A percentile compares a stretch with the other conserved stretches of the same genome.
Conservation (phyloP, 1,140 invertebrate genomes). For the Drosophila kanapiae region DNA sequence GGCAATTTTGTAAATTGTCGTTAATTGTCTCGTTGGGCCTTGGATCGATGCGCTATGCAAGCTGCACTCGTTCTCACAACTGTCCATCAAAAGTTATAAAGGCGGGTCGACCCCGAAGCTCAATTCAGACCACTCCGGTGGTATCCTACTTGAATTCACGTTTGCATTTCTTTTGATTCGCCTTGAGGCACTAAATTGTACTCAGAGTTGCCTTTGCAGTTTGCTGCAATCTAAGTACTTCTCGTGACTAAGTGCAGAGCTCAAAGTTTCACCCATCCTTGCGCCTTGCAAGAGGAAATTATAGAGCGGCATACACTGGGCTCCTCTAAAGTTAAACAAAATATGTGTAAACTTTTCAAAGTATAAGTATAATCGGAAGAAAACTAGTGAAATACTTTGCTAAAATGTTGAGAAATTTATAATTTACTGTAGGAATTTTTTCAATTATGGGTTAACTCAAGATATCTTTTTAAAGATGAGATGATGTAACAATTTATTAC, state of each 20-base stretch:
- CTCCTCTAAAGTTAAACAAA: constrained; percentile 10
- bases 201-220: constrained; percentile 11
- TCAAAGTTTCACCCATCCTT: constrained; percentile 16
- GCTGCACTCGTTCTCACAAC: constrained; percentile 68
- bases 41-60: constrained; percentile 56
- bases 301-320: constrained; percentile 2
- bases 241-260: constrained; percentile 29
- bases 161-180: constrained; percentile 34
- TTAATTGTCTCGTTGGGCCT: constrained; percentile 54
- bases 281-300: not conserved
- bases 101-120: constrained; percentile 24
- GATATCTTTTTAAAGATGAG: not conserved
- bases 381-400: not conserved
- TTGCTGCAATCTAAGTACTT: not conserved
- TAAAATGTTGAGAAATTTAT: too few relatives aligned
- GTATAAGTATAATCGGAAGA: not conserved
- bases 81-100: constrained; percentile 46
- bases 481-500: too few relatives aligned
- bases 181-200: constrained; percentile 34
- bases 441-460: not conserved
- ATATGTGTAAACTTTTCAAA: constrained; percentile 22
- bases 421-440: not conserved
- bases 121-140: not conserved
- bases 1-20: constrained; percentile 72
- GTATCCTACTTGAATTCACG: constrained; percentile 8